These are phyloP conservation scores for Pomatorhinus ruficollis DNA, from an alignment of 2,113 vertebrate genomes.

Conservation along the genomic window DNA sequence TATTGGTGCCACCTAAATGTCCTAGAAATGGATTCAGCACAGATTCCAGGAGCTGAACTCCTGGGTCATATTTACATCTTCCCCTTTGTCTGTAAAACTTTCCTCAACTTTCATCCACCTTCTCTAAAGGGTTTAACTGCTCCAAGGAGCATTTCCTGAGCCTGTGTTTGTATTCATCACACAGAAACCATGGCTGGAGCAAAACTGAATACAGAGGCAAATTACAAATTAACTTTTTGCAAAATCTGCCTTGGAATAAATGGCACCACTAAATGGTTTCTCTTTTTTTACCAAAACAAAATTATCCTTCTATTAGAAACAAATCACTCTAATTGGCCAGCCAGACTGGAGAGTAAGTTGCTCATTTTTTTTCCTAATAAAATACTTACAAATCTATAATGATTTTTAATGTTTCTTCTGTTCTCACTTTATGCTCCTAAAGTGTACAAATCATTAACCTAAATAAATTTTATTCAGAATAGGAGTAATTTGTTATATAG, in stretches of 20 bases:
- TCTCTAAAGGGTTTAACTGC: neutral
- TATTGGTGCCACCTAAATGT: neutral
- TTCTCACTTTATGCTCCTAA: neutral
- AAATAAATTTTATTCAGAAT: neutral
- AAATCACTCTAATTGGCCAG: constrained; percentile 21
- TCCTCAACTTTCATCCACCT: neutral
- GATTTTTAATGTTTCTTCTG: neutral
- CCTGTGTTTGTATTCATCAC: neutral
- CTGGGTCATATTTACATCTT: neutral
- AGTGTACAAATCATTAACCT: neutral
- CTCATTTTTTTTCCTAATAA: neutral
- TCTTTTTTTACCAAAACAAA: neutral
- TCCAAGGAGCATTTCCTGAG: neutral
- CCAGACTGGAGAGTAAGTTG: neutral
- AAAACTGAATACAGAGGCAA: neutral
- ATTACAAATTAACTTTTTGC: neutral
- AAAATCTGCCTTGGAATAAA: neutral
- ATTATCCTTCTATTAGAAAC: neutral
- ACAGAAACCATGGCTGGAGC: neutral
- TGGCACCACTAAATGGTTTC: neutral
- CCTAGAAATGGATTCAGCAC: neutral
- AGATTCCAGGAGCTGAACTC: neutral
- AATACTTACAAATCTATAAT: neutral
- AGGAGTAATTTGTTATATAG: neutral
- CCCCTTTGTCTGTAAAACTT: neutral